A percentile compares a stretch with the other conserved stretches of the same genome.
These are phyloP conservation scores for Sylvia atricapilla DNA, from an alignment of 2,113 vertebrate genomes.

Conservation along the genomic window DNA sequence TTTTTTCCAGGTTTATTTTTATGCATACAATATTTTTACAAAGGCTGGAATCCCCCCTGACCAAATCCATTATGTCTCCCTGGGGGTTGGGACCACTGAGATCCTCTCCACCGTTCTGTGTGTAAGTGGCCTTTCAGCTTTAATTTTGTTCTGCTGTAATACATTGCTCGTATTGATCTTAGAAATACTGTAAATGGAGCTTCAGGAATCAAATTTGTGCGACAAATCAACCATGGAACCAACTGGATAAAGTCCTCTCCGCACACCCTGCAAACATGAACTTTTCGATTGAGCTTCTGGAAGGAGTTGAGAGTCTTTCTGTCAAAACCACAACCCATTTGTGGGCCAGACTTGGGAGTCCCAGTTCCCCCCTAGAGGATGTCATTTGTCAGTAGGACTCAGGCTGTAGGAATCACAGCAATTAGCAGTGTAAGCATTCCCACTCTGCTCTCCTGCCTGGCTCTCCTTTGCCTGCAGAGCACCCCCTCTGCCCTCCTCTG, in stretches of 20 bases:
- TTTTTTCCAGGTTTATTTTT: conserved; percentile 79
- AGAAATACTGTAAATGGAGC: not conserved
- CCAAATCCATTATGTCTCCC: conserved; percentile 70
- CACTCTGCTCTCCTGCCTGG: not conserved
- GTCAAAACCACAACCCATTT: not conserved
- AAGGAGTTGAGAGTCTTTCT: not conserved
- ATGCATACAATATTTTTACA: conserved; percentile 77
- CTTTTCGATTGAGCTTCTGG: not conserved
- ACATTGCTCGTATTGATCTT: not conserved
- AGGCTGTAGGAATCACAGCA: not conserved
- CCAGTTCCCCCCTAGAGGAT: not conserved
- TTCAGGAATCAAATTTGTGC: not conserved
- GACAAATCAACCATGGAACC: accelerated
- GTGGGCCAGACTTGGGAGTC: not conserved
- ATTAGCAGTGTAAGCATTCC: not conserved
- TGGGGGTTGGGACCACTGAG: conserved; percentile 79
- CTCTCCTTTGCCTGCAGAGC: not conserved
- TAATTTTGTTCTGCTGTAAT: not conserved
- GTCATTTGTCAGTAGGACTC: not conserved
- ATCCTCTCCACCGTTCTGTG: conserved; percentile 65
- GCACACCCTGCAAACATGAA: not conserved
- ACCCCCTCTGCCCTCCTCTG: not conserved
- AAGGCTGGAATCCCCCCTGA: conserved; percentile 72
- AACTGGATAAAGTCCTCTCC: not conserved
- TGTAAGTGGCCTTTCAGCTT: conserved; percentile 69